These are phyloP conservation scores for Corydoras sp. DNA, from an alignment of 2,113 vertebrate genomes.

Conservation along the genomic window DNA sequence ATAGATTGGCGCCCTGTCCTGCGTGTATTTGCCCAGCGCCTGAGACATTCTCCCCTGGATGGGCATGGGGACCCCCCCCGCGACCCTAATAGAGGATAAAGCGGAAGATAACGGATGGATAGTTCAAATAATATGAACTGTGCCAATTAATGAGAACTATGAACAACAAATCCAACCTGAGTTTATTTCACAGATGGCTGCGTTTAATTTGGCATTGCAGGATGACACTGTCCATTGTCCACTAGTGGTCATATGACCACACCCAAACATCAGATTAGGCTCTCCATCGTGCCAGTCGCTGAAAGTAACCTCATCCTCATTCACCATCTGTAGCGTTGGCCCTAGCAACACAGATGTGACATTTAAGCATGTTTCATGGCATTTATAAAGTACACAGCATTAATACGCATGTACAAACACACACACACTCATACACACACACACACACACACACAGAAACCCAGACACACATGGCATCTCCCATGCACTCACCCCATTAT, in stretches of 20 bases:
- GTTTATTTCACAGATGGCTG: slow-evolving; percentile 77
- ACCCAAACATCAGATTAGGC: slow-evolving; percentile 74
- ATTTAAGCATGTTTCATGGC: slow-evolving; percentile 7
- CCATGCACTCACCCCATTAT: slow-evolving; percentile 72
- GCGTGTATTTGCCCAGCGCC: no score
- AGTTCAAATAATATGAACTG: no score
- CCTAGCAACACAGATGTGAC: slow-evolving; percentile 45
- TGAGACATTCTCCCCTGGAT: no score
- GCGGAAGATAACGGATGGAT: no score
- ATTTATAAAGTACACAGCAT: not conserved
- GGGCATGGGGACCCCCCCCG: no score
- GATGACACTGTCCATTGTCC: slow-evolving; percentile 78
- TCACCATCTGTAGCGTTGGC: slow-evolving; percentile 80
- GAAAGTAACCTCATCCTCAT: slow-evolving; percentile 72
- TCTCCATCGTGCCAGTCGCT: slow-evolving; percentile 81
- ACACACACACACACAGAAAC: not conserved
- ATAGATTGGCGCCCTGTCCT: no score
- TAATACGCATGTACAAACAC: not conserved
- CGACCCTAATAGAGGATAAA: no score
- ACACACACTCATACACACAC: slow-evolving; percentile 1
- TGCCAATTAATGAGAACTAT: no score
- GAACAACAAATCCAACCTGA: slow-evolving; percentile 49
- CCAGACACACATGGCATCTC: not conserved
- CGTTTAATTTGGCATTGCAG: slow-evolving; percentile 79
- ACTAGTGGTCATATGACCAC: slow-evolving; percentile 75